A percentile compares a stretch with the other conserved stretches of the same genome.
These are phyloP conservation scores for Mormyrus iriodes DNA, from an alignment of 2,113 vertebrate species.

Conservation along the genomic window DNA sequence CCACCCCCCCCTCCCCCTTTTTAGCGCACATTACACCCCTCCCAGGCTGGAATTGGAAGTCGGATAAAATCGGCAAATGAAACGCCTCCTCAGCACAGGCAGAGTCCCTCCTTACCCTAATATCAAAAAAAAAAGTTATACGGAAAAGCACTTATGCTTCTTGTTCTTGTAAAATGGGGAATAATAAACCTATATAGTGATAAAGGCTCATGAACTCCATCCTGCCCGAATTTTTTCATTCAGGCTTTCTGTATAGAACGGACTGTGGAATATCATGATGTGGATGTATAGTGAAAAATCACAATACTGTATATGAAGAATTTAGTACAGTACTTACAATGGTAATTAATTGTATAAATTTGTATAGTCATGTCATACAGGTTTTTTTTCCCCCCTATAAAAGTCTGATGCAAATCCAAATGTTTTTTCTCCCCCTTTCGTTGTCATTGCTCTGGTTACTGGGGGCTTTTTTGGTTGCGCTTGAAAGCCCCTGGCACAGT, in stretches of 20 bases:
- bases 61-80: slow-evolving; percentile 27
- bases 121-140: not conserved
- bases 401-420: not conserved
- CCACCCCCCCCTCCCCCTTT: not conserved
- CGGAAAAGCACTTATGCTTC: slow-evolving; percentile 27
- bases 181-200: slow-evolving; percentile 45
- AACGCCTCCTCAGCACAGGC: slow-evolving; percentile 35
- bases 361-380: slow-evolving; percentile 2
- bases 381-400: not conserved
- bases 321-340: not conserved
- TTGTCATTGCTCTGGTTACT: not conserved
- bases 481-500: not conserved
- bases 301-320: slow-evolving; percentile 29
- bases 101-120: slow-evolving; percentile 3
- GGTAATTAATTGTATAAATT: slow-evolving; percentile 10
- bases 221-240: slow-evolving; percentile 34
- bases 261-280: slow-evolving; percentile 36
- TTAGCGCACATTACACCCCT: not conserved
- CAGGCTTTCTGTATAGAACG: slow-evolving; percentile 24
- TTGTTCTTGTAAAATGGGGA: slow-evolving; percentile 23
- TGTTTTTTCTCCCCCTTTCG: too few species aligned
- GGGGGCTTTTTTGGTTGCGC: not conserved
- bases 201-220: slow-evolving; percentile 47
- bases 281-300: slow-evolving; percentile 28
- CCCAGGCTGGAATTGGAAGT: not conserved